phyloP scores from a whole-genome alignment of 1,140 invertebrate species.

The Eupristina koningsbergeri region DNA sequence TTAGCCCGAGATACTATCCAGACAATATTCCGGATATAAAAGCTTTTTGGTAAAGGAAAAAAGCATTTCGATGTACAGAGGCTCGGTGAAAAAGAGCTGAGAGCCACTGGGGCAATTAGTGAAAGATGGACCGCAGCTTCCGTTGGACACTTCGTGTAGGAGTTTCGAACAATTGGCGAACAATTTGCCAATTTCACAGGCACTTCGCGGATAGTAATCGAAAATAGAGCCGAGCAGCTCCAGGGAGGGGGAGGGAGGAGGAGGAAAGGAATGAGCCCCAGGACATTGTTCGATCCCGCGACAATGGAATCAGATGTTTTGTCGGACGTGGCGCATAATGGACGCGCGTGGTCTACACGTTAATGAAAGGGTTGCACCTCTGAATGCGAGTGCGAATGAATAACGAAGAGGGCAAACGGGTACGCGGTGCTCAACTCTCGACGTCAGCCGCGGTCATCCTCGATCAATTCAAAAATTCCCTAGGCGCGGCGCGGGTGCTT shows the following conservation, averaged over 20 bases:
- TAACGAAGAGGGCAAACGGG: not conserved
- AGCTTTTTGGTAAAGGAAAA: not conserved
- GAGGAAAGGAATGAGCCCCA: not conserved
- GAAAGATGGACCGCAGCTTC: not conserved
- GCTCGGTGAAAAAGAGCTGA: too few species aligned
- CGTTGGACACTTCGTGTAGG: not conserved
- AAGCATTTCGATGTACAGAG: not conserved
- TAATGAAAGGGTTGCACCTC: constrained; percentile 73
- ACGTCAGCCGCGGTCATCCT: not conserved
- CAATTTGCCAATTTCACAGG: constrained; percentile 27
- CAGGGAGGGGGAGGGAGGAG: constrained; percentile 9
- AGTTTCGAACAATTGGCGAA: not conserved
- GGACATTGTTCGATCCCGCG: constrained; percentile 19
- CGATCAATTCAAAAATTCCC: constrained; percentile 17
- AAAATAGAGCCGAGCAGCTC: constrained; percentile 64
- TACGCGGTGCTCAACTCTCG: not conserved
- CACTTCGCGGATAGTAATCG: constrained; percentile 65
- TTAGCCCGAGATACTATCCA: not conserved
- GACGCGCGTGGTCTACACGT: constrained; percentile 67
- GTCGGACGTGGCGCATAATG: constrained; percentile 64
- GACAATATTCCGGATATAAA: not conserved
- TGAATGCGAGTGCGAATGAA: constrained; percentile 59
- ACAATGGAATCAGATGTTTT: constrained; percentile 73
- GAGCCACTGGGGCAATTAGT: too few species aligned
- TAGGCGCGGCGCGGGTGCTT: constrained; percentile 7